phyloP scores from a whole-genome alignment of 2,113 vertebrate species.

The Tragelaphus scriptus region DNA sequence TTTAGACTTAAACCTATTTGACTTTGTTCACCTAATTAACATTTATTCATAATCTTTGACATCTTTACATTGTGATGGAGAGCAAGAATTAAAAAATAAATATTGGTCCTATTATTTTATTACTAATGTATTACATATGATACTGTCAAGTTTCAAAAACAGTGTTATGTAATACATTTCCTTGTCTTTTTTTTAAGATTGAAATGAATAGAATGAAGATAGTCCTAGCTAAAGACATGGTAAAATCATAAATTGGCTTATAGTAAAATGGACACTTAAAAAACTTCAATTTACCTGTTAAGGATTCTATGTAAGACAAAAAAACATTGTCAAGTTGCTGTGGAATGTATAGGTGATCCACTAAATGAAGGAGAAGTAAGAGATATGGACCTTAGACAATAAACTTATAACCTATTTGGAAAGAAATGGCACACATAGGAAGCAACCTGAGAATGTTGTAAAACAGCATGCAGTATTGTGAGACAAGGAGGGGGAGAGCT shows the following conservation, averaged over 20 bases:
- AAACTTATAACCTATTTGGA: neutral
- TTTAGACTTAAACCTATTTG: neutral
- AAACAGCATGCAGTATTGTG: neutral
- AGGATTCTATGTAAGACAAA: neutral
- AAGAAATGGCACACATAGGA: neutral
- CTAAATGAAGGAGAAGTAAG: neutral
- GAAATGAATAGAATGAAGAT: neutral
- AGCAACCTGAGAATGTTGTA: neutral
- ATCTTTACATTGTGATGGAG: neutral
- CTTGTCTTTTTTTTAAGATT: neutral
- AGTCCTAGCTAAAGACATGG: neutral
- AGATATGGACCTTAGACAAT: neutral
- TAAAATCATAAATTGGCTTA: neutral
- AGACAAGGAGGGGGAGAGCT: neutral
- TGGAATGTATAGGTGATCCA: neutral
- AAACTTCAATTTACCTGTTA: neutral
- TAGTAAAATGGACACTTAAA: neutral
- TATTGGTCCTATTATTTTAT: neutral
- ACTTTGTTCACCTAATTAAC: neutral
- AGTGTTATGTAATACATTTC: neutral
- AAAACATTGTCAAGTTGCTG: neutral
- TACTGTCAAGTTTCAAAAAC: neutral
- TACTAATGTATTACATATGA: neutral
- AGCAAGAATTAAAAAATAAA: slow-evolving; percentile 51
- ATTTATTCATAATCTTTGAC: neutral